Evolutionary conservation across 2,113 vertebrate species (phyloP), one percentile per base, ranked within the genome.

Genomic region (Eulemur rufifrons): DNA sequence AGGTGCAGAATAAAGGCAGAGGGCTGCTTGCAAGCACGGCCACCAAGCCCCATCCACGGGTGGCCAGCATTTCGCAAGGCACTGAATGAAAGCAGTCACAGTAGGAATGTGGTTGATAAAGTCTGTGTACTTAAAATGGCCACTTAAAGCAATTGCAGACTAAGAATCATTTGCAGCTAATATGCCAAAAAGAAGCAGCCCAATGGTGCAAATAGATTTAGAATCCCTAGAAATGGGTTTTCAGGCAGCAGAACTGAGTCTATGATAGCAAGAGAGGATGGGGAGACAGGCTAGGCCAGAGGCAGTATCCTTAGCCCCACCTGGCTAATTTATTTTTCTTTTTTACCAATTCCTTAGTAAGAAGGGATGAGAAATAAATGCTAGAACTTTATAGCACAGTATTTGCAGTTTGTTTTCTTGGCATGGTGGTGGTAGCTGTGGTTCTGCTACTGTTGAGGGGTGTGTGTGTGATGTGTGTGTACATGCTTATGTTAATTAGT

Each of bases 361-460:
- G 88, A 42, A 93, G 68, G 52, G 12, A 13, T 78, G 50, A 21
- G 29, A 90, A 47, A n/a, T 9, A 6, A 94, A 69, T 6, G n/a
- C 7, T 59, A 64, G 42, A 54, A 47, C 61, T 56, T 83, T 17
- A 29, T 4, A 39, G 80, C 3, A 3, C 17, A 27, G 80, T 5
- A 3, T 32, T 45, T 80, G 61, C 3, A 2, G 34, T 83, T 83
- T 88, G 92, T 74, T 89, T 95, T 93, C 42, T 37, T 54, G 91
- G 73, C 78, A 54, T 50, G 89, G 54, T 56, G 86, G n/a, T 32
- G 11, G 20, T 23, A 11, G 25, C 32, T 81, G 47, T 23, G 63
- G 76, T 59, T 15, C 63, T 52, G 7, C 27, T 80, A 45, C 6
- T 47, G 47, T 10, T 73, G 25, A 18, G 8, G n/a, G 27, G 14